These are phyloP conservation scores for Fragum sueziense DNA, from an alignment of 2,888 invertebrate species.

Conservation along the genomic window DNA sequence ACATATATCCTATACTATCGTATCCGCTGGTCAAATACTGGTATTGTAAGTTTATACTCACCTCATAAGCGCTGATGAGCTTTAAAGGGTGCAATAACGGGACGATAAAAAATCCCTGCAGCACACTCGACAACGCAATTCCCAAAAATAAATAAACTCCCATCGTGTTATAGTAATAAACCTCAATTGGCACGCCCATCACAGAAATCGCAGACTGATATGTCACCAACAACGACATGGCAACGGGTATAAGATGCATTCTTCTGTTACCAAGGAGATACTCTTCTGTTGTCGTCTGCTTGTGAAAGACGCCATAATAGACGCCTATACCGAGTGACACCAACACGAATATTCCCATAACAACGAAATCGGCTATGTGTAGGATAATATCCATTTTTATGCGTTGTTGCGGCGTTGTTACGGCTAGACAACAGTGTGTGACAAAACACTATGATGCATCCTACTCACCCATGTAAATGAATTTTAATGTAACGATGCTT, in stretches of 20 bases:
- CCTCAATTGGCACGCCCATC: constrained; percentile 66
- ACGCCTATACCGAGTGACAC: constrained; percentile 58
- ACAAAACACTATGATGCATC: too few relatives aligned
- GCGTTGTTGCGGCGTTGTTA: too few relatives aligned
- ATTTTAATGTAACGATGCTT: too few relatives aligned
- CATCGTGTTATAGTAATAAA: constrained; percentile 65
- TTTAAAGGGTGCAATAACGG: constrained; percentile 67
- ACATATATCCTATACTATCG: too few relatives aligned
- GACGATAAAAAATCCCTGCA: constrained; percentile 57
- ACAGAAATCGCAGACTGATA: constrained; percentile 71
- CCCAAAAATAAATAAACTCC: constrained; percentile 45
- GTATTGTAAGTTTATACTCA: too few relatives aligned
- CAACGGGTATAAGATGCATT: constrained; percentile 66
- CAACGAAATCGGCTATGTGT: constrained; percentile 52
- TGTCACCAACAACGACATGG: constrained; percentile 71
- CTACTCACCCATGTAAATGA: too few relatives aligned
- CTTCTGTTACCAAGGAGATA: constrained; percentile 67
- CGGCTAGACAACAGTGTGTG: too few relatives aligned
- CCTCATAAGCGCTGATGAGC: constrained; percentile 69
- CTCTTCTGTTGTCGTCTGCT: constrained; percentile 59
- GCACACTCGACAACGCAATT: constrained; percentile 40
- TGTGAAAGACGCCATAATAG: constrained; percentile 57
- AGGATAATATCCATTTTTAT: constrained; percentile 21
- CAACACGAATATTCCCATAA: constrained; percentile 46
- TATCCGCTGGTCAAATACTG: too few relatives aligned